Evolutionary conservation across 2,888 invertebrate species (phyloP).

Genomic region (Rutpela maculata): DNA sequence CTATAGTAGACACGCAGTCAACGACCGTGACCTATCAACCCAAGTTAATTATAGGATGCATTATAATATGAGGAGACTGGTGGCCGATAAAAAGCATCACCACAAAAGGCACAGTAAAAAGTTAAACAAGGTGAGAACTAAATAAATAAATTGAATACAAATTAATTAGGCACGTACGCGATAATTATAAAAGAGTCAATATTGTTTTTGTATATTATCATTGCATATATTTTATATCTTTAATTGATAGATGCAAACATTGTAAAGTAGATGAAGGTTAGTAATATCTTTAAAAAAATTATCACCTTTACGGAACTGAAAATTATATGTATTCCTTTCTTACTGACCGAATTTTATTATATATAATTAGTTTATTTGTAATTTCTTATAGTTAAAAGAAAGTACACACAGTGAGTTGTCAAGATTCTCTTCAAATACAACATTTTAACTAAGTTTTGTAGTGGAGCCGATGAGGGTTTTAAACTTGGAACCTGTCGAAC

Average conservation of each 20-base stretch:
- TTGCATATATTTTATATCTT: neutral
- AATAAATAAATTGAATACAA: constrained; percentile 24
- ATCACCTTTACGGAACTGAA: no score
- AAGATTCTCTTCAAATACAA: no score
- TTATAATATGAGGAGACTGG: constrained; percentile 91
- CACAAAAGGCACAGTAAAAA: constrained; percentile 87
- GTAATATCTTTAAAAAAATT: neutral
- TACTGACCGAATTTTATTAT: no score
- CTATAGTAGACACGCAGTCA: constrained; percentile 93
- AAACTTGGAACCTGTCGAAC: no score
- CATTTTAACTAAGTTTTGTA: no score
- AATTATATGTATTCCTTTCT: no score
- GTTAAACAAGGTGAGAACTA: constrained; percentile 81
- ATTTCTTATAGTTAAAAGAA: no score
- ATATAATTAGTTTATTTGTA: no score
- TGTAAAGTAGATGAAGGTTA: neutral
- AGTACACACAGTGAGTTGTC: no score
- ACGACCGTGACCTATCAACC: constrained; percentile 90
- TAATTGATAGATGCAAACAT: neutral
- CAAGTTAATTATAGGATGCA: constrained; percentile 93
- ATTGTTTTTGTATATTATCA: neutral
- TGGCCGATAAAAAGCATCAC: constrained; percentile 89
- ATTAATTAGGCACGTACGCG: neutral
- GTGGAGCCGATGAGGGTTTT: no score
- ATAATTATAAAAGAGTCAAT: neutral